Evolutionary conservation across 1,140 invertebrate species (phyloP).

Genomic region (Nylanderia fulva): DNA sequence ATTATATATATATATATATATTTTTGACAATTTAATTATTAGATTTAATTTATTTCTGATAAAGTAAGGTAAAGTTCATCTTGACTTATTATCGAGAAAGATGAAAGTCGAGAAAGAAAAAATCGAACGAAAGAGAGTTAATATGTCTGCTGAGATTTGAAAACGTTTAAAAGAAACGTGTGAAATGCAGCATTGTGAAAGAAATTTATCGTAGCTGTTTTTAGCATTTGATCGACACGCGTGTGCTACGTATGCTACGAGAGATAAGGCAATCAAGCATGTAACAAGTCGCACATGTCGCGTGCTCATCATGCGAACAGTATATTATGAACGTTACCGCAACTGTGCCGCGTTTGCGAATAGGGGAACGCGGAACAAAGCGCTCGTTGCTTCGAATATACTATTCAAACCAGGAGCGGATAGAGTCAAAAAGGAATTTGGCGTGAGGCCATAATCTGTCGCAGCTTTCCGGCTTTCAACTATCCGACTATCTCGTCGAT

Average conservation of each 20-base stretch:
- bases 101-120: conserved; percentile 23
- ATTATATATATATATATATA: no score
- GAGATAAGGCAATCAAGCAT: conserved; percentile 61
- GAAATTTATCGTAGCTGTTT: conserved; percentile 38
- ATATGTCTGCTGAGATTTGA: not conserved
- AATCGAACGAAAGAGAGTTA: not conserved
- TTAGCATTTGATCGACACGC: conserved; percentile 37
- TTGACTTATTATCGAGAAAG: conserved; percentile 11
- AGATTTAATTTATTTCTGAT: conserved; percentile 1
- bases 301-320: conserved; percentile 50
- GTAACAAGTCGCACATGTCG: conserved; percentile 56
- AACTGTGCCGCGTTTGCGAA: conserved; percentile 56
- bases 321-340: conserved; percentile 49
- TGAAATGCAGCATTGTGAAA: not conserved
- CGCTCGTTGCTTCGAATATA: conserved; percentile 69
- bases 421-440: conserved; percentile 30
- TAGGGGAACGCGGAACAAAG: conserved; percentile 67
- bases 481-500: not conserved
- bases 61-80: not conserved
- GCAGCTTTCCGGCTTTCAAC: not conserved
- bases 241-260: conserved; percentile 22
- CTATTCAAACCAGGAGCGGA: conserved; percentile 56
- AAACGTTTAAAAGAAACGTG: not conserved
- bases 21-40: conserved; percentile 8
- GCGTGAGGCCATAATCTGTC: conserved; percentile 10